Conservation (phyloP, 2,113 vertebrate genomes). For the Morone saxatilis region DNA sequence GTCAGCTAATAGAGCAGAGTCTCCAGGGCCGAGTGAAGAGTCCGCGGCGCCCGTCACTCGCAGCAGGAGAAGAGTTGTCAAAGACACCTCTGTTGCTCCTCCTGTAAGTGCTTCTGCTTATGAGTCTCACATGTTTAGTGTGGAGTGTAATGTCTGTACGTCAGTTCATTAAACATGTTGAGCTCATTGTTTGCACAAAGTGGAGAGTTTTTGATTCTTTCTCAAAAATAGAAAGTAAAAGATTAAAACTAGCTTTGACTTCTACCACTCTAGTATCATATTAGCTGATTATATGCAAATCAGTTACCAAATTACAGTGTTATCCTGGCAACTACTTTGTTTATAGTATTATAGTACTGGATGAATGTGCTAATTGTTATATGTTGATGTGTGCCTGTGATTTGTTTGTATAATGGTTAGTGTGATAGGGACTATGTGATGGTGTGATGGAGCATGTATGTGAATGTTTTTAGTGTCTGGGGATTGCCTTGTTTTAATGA, state of each 20-base stretch:
- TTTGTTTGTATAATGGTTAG: too few relatives aligned
- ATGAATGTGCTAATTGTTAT: too few relatives aligned
- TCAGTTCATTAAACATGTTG: background rate
- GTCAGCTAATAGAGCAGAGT: conserved; percentile 66
- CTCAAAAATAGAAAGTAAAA: background rate
- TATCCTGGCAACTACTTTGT: background rate
- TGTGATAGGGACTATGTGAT: too few relatives aligned
- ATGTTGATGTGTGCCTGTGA: too few relatives aligned
- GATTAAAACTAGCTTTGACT: background rate
- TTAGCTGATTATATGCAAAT: background rate
- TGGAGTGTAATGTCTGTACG: background rate
- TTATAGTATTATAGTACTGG: too few relatives aligned
- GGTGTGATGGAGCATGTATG: too few relatives aligned
- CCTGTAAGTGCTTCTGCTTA: conserved; percentile 45
- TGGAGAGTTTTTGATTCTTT: background rate
- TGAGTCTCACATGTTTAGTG: background rate
- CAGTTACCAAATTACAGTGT: background rate
- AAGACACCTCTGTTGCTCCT: conserved; percentile 2
- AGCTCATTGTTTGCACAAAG: background rate
- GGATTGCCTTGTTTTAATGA: too few relatives aligned
- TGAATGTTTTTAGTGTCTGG: too few relatives aligned
- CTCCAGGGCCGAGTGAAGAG: conserved; percentile 40
- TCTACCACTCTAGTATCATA: background rate
- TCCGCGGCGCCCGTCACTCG: conserved; percentile 55
- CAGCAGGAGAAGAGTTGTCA: conserved; percentile 57